Conservation (phyloP, 1,140 invertebrate species). For the Scaptomyza pallida region DNA sequence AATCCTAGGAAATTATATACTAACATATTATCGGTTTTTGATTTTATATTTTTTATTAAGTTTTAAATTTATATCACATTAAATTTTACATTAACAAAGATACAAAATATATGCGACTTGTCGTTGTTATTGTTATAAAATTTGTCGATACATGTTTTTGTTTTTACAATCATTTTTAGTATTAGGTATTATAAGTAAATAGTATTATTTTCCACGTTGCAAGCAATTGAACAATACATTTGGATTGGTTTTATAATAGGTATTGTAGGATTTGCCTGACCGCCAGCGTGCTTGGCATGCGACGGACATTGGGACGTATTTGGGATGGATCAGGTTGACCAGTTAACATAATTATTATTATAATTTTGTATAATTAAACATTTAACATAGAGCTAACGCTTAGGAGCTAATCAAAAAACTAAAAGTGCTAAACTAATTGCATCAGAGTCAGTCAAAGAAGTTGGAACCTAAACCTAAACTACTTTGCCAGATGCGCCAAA, state of each 20-base stretch:
- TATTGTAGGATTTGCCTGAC: slow-evolving; percentile 1
- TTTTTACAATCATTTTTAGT: slow-evolving; percentile 25
- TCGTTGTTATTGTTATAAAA: slow-evolving; percentile 52
- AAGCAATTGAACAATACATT: slow-evolving; percentile 19
- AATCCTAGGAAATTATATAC: too few relatives aligned
- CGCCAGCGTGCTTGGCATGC: slow-evolving; percentile 39
- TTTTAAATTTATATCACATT: slow-evolving; percentile 81
- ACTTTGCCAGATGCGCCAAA: slow-evolving; percentile 58
- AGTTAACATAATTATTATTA: slow-evolving; percentile 13
- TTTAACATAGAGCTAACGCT: slow-evolving; percentile 56
- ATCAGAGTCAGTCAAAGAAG: slow-evolving; percentile 80
- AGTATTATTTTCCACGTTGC: slow-evolving; percentile 3
- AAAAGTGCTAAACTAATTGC: slow-evolving; percentile 75
- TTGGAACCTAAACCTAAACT: slow-evolving; percentile 66
- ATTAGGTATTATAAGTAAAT: not conserved
- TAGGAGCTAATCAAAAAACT: slow-evolving; percentile 59
- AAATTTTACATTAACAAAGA: slow-evolving; percentile 79
- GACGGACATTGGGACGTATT: slow-evolving; percentile 3
- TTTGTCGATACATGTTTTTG: slow-evolving; percentile 27
- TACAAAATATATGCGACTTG: slow-evolving; percentile 71
- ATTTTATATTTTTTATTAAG: slow-evolving; percentile 52
- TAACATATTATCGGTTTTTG: too few relatives aligned
- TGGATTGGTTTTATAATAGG: slow-evolving; percentile 17
- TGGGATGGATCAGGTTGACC: slow-evolving; percentile 27
- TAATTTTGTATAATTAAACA: slow-evolving; percentile 33